Conservation (phyloP, 2,888 invertebrate species). For the Oscheius sp. region DNA sequence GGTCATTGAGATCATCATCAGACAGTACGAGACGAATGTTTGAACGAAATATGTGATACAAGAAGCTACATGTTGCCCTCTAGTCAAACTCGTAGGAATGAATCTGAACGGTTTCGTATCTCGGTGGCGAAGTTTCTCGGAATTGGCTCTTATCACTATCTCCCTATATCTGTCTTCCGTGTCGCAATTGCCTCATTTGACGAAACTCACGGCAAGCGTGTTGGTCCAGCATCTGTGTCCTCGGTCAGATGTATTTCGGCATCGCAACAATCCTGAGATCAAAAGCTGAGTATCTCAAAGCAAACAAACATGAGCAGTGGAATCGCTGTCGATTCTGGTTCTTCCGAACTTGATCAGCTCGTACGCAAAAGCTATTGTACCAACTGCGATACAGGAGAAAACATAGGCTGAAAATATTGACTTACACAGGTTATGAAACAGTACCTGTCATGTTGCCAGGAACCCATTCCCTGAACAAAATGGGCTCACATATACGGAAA, state of each 20-base stretch:
- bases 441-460: slow-evolving; percentile 55
- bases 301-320: slow-evolving; percentile 7
- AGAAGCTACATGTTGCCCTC: slow-evolving; percentile 43
- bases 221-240: not conserved
- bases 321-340: slow-evolving; percentile 22
- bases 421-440: not conserved
- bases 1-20: slow-evolving; percentile 69
- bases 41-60: slow-evolving; percentile 58
- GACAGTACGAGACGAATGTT: slow-evolving; percentile 56
- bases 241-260: slow-evolving; percentile 22
- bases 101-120: slow-evolving; percentile 45
- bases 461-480: slow-evolving; percentile 64
- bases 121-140: not conserved
- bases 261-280: slow-evolving; percentile 31
- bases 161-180: not conserved
- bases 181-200: not conserved
- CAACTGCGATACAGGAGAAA: slow-evolving; percentile 63
- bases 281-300: not conserved
- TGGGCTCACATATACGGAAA: slow-evolving; percentile 62
- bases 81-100: slow-evolving; percentile 31
- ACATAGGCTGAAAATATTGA: slow-evolving; percentile 56
- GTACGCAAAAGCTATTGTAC: slow-evolving; percentile 49
- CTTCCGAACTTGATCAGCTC: slow-evolving; percentile 55
- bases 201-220: slow-evolving; percentile 19
- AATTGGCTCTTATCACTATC: slow-evolving; percentile 4